A percentile compares a stretch with the other conserved stretches of the same genome.
These are phyloP conservation scores for Grantiella picta DNA, from an alignment of 2,113 vertebrate species.

Conservation along the genomic window DNA sequence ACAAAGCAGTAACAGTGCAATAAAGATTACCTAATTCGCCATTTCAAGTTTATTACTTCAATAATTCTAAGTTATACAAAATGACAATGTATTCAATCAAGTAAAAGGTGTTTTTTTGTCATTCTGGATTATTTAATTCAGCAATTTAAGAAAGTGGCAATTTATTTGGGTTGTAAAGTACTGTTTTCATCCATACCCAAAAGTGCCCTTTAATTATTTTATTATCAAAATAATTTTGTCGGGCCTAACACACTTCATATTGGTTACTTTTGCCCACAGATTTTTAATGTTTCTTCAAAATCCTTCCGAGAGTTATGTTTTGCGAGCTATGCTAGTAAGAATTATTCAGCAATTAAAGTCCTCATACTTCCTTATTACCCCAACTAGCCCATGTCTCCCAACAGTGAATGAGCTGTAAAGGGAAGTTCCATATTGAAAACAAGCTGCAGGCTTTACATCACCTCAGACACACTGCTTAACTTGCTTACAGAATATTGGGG, in stretches of 20 bases:
- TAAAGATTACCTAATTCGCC: conserved; percentile 19
- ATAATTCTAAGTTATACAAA: conserved; percentile 29
- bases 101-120: background rate
- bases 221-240: background rate
- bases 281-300: background rate
- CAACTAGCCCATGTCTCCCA: background rate
- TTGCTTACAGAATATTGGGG: background rate
- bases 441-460: background rate
- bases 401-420: background rate
- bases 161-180: background rate
- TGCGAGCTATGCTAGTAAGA: background rate
- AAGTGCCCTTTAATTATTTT: background rate
- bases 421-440: background rate
- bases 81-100: conserved; percentile 16
- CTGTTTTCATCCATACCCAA: background rate
- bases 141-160: background rate
- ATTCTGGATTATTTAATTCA: background rate
- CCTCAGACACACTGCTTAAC: background rate
- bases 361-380: background rate
- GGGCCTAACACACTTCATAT: background rate
- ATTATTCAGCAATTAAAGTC: background rate
- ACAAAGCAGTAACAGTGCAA: background rate
- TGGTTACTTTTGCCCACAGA: background rate
- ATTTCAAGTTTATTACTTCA: conserved; percentile 22
- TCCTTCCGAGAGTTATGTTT: background rate